Evolutionary conservation across 2,113 vertebrate genomes (phyloP), one percentile per base, ranked within the genome.

Genomic region (Lucifuga dentata): DNA sequence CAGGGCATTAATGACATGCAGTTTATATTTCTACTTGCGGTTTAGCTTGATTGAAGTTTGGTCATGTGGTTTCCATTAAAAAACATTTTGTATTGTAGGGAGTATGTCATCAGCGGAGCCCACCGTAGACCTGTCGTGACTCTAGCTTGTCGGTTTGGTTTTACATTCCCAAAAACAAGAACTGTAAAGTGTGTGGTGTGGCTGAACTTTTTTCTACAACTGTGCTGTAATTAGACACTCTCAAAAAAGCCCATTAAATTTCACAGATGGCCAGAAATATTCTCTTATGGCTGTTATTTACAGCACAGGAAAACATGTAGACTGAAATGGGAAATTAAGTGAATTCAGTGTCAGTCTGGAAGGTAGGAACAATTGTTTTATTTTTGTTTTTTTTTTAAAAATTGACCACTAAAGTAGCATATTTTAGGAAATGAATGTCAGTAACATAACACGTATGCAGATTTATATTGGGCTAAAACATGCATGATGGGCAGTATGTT

Each of bases 141-240:
- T 66, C 43, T 69, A 62, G 55, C 29, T 3, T 9, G 65, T 58
- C 41, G 29, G 45, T 61, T 29, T 50, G 55, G 48, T 60, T 78
- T 45, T 69, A 23, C 70, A 13, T 77, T 57, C 39, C 66, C 52
- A 70, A 80, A 88, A 82, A 65, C 73, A 65, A 62, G 16, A 65
- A 62, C 44, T 59, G 26, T 85, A 74, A 81, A 76, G 59, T 68
- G 53, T 73, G 50, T 58, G 43, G 59, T 70, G 66, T 52, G 61
- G 75, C 24, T 8, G 38, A 10, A 50, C 6, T 70, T 41, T 70
- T n/a, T 73, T 71, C 44, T 70, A 63, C 64, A 57, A 63, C 76
- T 68, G 33, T 78, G 71, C 84, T 86, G 68, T 89, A 86, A 90
- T 85, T 85, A 86, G 61, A 68, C 73, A 73, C 78, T 79, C 56